These are phyloP conservation scores for Merops nubicus DNA, from an alignment of 2,113 vertebrate species.

Conservation along the genomic window DNA sequence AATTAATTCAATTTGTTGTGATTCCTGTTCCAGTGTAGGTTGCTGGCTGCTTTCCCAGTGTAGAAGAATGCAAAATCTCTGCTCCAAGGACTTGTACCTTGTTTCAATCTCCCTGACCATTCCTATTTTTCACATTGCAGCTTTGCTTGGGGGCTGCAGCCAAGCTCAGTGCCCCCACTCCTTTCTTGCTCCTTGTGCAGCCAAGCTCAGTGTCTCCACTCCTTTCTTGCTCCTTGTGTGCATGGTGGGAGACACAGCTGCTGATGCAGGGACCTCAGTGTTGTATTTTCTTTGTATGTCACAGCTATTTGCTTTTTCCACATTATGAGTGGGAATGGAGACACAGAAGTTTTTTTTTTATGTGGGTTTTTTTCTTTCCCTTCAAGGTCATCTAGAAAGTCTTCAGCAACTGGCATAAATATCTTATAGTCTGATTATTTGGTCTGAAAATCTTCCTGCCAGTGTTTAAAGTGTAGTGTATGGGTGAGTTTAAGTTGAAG, in stretches of 20 bases:
- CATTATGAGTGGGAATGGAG: not conserved
- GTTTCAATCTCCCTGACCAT: not conserved
- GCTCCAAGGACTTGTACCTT: not conserved
- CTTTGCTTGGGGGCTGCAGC: not conserved
- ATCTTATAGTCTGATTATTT: not conserved
- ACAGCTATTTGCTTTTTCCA: not conserved
- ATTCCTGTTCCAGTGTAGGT: not conserved
- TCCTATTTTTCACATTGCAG: not conserved
- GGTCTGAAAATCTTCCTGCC: too few relatives aligned
- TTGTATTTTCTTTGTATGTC: not conserved
- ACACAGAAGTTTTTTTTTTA: not conserved
- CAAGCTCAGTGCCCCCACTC: not conserved
- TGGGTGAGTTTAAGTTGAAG: too few relatives aligned
- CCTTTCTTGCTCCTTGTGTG: too few relatives aligned
- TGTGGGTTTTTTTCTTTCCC: not conserved
- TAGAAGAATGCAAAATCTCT: not conserved
- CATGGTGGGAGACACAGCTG: not conserved
- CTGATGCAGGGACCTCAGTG: not conserved
- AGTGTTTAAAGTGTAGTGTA: too few relatives aligned
- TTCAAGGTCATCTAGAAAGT: not conserved
- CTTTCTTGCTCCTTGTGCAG: too few relatives aligned
- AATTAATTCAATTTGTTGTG: not conserved
- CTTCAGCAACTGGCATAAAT: not conserved
- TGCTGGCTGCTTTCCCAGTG: not conserved
- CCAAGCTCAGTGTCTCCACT: not conserved